phyloP scores from a whole-genome alignment of 64 coral and sea anemone species.

The Astreopora myriophthalma region DNA sequence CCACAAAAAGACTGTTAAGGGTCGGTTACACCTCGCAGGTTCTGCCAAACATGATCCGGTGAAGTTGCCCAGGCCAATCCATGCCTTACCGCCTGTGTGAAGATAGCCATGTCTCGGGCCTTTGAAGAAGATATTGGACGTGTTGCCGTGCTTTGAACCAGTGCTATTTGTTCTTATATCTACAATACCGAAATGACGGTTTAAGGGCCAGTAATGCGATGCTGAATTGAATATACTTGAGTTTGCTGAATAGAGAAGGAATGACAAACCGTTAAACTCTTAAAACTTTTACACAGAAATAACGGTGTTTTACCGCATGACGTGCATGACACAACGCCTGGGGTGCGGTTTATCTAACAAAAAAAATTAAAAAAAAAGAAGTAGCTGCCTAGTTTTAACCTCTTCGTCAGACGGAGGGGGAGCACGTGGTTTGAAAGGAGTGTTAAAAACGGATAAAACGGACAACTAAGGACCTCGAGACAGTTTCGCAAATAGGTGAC shows the following conservation, averaged over 20 bases:
- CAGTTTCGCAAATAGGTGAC: too few relatives aligned
- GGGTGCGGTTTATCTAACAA: too few relatives aligned
- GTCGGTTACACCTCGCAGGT: conserved; percentile 12
- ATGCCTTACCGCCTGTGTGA: not conserved
- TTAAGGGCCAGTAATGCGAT: conserved; percentile 62
- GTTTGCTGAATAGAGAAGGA: not conserved
- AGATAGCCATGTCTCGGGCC: conserved; percentile 31
- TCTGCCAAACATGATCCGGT: conserved; percentile 33
- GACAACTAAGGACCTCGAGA: too few relatives aligned
- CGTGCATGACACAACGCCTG: too few relatives aligned
- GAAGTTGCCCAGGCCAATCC: conserved; percentile 52
- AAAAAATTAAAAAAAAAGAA: too few relatives aligned
- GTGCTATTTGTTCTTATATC: conserved; percentile 40
- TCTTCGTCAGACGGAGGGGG: too few relatives aligned
- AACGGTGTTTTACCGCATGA: too few relatives aligned
- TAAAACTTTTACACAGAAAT: too few relatives aligned
- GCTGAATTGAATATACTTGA: not conserved
- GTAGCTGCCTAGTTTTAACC: too few relatives aligned
- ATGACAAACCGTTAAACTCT: not conserved
- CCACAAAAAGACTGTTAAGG: conserved; percentile 65
- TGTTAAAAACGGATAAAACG: too few relatives aligned
- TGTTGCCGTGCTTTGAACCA: conserved; percentile 32
- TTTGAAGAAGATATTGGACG: conserved; percentile 16
- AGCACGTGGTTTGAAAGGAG: too few relatives aligned
- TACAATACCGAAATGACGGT: not conserved